Conservation (phyloP, 2,888 invertebrate species). For the Tinea trinotella region DNA sequence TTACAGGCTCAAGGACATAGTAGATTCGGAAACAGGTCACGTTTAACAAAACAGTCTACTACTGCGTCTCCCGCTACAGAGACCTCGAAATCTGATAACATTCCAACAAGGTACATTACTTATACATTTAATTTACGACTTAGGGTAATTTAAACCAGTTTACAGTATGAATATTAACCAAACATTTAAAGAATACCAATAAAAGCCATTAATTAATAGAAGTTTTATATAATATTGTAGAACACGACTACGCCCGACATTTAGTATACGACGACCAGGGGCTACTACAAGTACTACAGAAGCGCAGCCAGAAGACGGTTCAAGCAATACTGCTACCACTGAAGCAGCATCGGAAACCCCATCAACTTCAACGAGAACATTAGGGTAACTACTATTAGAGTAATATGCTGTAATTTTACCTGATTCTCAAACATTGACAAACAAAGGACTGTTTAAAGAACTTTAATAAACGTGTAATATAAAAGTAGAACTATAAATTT, state of each 20-base stretch:
- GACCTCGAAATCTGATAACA: neutral
- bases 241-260: constrained; percentile 61
- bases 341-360: constrained; percentile 56
- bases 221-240: too few relatives aligned
- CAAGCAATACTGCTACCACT: constrained; percentile 33
- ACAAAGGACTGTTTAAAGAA: too few relatives aligned
- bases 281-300: constrained; percentile 39
- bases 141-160: too few relatives aligned
- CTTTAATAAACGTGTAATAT: too few relatives aligned
- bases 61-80: constrained; percentile 5
- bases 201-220: too few relatives aligned
- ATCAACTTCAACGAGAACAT: constrained; percentile 42
- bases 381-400: constrained; percentile 45
- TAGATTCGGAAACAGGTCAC: constrained; percentile 13
- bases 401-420: too few relatives aligned
- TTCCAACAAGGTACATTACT: constrained; percentile 10
- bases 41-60: neutral
- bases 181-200: too few relatives aligned
- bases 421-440: too few relatives aligned
- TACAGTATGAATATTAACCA: too few relatives aligned
- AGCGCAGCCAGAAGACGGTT: constrained; percentile 38
- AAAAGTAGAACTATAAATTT: too few relatives aligned
- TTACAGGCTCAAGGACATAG: constrained; percentile 16
- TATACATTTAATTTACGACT: too few relatives aligned
- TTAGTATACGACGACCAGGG: constrained; percentile 31